These are phyloP conservation scores for Aporophyla lueneburgensis DNA, from an alignment of 2,888 invertebrate genomes.

Conservation along the genomic window DNA sequence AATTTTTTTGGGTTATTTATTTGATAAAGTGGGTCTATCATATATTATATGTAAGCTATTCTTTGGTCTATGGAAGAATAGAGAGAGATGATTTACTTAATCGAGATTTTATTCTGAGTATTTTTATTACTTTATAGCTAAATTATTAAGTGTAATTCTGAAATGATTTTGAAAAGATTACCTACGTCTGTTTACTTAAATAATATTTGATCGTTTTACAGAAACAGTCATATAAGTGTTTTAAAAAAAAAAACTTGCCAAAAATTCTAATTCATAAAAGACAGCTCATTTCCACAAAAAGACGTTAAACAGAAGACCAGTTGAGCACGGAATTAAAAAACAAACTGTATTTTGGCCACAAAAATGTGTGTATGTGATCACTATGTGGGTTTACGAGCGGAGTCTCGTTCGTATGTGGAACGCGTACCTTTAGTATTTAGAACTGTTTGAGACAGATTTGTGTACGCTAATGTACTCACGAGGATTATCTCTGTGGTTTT, in stretches of 20 bases:
- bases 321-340: conserved; percentile 63
- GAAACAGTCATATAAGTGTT: too few species aligned
- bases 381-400: conserved; percentile 73
- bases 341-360: conserved; percentile 71
- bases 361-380: conserved; percentile 68
- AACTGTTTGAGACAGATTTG: conserved; percentile 44
- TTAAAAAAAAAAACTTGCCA: not conserved
- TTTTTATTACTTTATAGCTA: too few species aligned
- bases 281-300: conserved; percentile 32
- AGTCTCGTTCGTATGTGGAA: conserved; percentile 52
- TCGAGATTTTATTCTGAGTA: too few species aligned
- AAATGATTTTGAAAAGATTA: too few species aligned
- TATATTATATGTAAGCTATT: not conserved
- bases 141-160: too few species aligned
- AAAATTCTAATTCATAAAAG: conserved; percentile 11
- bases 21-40: not conserved
- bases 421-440: conserved; percentile 53
- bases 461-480: conserved; percentile 20
- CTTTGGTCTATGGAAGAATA: not conserved
- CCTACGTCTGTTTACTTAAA: too few species aligned
- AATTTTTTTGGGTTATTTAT: conserved; percentile 8
- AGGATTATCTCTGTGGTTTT: conserved; percentile 12
- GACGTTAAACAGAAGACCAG: conserved; percentile 51
- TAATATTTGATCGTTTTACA: too few species aligned
- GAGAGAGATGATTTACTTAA: not conserved